Base-by-base conservation (phyloP, 2,888 invertebrate genomes). In the Coremacera marginata region DNA sequence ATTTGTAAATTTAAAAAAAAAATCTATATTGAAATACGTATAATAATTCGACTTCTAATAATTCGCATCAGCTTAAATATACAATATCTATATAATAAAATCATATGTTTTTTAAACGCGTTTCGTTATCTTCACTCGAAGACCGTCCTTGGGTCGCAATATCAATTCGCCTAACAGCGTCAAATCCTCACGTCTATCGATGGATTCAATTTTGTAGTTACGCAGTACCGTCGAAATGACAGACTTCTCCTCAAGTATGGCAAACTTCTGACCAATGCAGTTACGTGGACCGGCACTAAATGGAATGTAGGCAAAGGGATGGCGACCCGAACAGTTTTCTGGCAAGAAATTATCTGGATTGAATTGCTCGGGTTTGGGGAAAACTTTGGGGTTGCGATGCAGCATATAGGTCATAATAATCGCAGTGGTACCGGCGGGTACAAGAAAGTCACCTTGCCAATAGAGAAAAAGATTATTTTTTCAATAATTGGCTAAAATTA, bases 341-440 rank as follows among this genome's bases (percentile, higher is more conserved):
- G 93, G 92, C 78, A 93, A 86, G 86, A 95, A 95, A 83, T 95
- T 90, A 71, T 94, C 94, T 0, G 94, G 94, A 84, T 94, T 92
- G 85, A 94, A 95, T 79, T 89, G 90, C 65, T 92, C 90, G 0
- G 95, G 94, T 80, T 95, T 91, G 2, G 93, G 91, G 88, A 92
- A 95, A 52, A 92, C 88, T 34, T 92, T 90, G 0, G 92, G 91
- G 84, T 93, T 91, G 34, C 93, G 91, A 85, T 95, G 95, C 51
- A 94, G 81, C 83, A 93, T 92, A 82, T 90, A 93, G 8, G 94
- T 92, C 81, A 92, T 91, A 14, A 94, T 90, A 72, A 92, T 91
- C 3, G 92, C 90, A 16, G 90, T 88, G 0, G 91, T 90, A 7
- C 91, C 92, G 25, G 90, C 89, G 7, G 89, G 89, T 27, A 89